These are phyloP conservation scores for Asarcornis scutulata DNA, from an alignment of 2,113 vertebrate genomes.

Conservation along the genomic window DNA sequence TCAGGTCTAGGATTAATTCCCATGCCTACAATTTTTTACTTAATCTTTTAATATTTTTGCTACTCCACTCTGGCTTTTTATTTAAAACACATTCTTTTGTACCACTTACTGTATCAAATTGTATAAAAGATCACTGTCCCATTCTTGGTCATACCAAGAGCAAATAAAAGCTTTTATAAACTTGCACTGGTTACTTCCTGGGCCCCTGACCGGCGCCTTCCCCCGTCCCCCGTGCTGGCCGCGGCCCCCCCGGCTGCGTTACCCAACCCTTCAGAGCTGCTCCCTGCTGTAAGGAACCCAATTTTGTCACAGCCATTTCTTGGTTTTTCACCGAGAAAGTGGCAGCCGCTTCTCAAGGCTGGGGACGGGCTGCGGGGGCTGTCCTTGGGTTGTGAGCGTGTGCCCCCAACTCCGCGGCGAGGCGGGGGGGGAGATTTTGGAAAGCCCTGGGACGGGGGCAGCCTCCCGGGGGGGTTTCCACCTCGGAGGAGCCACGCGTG, in stretches of 20 bases:
- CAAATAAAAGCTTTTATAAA: constrained; percentile 74
- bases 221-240: too few species aligned
- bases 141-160: constrained; percentile 68
- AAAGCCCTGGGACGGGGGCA: too few species aligned
- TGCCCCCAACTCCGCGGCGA: too few species aligned
- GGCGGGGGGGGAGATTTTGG: too few species aligned
- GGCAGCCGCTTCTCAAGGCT: too few species aligned
- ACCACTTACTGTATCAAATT: constrained; percentile 69
- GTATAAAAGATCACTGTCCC: constrained; percentile 71
- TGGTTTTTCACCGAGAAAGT: too few species aligned
- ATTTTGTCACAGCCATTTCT: not conserved
- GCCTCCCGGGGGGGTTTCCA: too few species aligned
- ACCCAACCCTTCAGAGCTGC: not conserved
- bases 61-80: constrained; percentile 71
- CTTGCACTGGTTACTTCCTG: constrained; percentile 42
- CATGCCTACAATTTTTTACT: constrained; percentile 56
- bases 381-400: too few species aligned
- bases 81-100: constrained; percentile 72
- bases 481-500: too few species aligned
- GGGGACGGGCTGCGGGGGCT: too few species aligned
- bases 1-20: constrained; percentile 33
- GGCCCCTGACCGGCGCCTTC: not conserved
- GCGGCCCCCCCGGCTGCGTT: not conserved
- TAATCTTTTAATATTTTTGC: constrained; percentile 70
- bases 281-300: not conserved